These are phyloP conservation scores for Chelonoidis abingdonii DNA, from an alignment of 2,113 vertebrate species.

Conservation along the genomic window DNA sequence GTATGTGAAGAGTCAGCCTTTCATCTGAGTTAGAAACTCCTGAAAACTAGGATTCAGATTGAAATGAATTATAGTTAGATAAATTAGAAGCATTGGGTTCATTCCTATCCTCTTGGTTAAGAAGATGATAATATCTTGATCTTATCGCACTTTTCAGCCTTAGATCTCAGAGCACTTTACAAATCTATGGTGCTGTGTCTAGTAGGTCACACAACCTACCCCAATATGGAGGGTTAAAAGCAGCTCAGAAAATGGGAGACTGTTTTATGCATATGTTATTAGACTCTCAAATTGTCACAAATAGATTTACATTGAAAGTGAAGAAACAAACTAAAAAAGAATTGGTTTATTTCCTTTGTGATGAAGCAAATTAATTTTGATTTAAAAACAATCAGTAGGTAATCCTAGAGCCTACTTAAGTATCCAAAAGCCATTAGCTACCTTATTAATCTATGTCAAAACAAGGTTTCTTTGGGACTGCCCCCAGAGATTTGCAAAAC, in stretches of 20 bases:
- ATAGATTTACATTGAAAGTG: neutral
- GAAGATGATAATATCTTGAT: neutral
- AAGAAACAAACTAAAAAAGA: neutral
- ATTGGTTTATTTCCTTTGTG: neutral
- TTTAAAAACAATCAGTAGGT: neutral
- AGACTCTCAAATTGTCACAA: neutral
- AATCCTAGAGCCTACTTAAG: neutral
- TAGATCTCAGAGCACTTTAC: neutral
- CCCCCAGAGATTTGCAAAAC: neutral
- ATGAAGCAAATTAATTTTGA: neutral
- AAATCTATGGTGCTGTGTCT: fast-evolving
- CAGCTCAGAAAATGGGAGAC: neutral
- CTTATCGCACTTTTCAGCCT: neutral
- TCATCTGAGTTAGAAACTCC: constrained; percentile 26
- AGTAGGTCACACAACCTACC: neutral
- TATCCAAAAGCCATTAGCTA: neutral
- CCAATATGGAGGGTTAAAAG: fast-evolving
- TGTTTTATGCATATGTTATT: neutral
- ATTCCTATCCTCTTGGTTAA: neutral
- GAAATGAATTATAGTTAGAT: constrained; percentile 27
- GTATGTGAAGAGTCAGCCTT: constrained; percentile 33
- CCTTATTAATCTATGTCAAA: neutral
- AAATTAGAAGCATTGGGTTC: neutral
- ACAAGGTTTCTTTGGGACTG: neutral
- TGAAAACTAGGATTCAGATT: constrained; percentile 26